phyloP scores from a whole-genome alignment of 1,140 invertebrate species.

The Zelostemma sp. region DNA sequence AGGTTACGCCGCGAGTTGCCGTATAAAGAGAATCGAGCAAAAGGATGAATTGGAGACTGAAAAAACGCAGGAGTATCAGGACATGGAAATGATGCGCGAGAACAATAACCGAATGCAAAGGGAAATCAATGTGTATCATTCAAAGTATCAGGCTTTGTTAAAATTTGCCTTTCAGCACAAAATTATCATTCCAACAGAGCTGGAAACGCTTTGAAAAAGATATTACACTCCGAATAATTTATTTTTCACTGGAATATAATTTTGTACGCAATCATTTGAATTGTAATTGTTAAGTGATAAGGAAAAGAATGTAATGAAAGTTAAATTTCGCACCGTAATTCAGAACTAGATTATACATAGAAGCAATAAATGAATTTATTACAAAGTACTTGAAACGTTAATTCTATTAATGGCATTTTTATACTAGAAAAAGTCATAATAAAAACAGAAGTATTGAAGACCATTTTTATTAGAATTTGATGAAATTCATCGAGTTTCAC shows the following conservation, averaged over 20 bases:
- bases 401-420: no score
- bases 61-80: constrained; percentile 87
- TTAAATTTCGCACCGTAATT: no score
- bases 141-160: constrained; percentile 87
- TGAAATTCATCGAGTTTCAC: constrained; percentile 1
- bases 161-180: constrained; percentile 87
- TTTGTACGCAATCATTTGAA: no score
- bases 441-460: no score
- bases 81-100: constrained; percentile 86
- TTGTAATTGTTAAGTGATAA: no score
- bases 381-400: no score
- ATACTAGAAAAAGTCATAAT: no score
- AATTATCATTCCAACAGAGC: constrained; percentile 84
- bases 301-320: no score
- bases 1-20: constrained; percentile 93
- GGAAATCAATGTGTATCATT: constrained; percentile 81
- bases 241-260: no score
- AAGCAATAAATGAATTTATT: no score
- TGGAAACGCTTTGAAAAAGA: constrained; percentile 73
- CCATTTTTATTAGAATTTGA: constrained; percentile 13
- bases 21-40: constrained; percentile 92
- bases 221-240: no score
- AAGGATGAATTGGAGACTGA: constrained; percentile 93
- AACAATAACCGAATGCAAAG: constrained; percentile 82
- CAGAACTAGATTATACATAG: no score